Percentiles rank a stretch among this genome's conserved stretches.
These are phyloP conservation scores for Tragelaphus scriptus DNA, from an alignment of 2,113 vertebrate species.

Conservation along the genomic window DNA sequence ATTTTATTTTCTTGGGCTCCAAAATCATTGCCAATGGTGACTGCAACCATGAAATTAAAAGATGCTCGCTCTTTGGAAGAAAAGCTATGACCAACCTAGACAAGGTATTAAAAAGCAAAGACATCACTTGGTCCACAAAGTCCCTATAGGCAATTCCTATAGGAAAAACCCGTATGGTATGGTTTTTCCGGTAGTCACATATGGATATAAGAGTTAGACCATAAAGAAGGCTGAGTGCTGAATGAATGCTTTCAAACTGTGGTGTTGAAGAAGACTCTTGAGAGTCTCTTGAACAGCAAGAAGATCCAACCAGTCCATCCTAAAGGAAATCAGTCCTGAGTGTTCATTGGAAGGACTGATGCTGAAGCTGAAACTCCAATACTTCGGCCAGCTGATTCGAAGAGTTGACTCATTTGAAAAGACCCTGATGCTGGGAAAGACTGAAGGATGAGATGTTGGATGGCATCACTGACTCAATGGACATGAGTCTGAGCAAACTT, in stretches of 20 bases:
- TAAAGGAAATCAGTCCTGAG: neutral
- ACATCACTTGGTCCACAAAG: neutral
- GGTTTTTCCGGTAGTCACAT: neutral
- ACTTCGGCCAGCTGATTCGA: neutral
- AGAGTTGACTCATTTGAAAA: neutral
- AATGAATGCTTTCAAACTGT: neutral
- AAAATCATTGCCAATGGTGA: neutral
- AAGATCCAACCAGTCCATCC: neutral
- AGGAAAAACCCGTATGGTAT: neutral
- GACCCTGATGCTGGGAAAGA: neutral
- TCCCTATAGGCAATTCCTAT: neutral
- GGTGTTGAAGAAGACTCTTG: neutral
- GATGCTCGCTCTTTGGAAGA: neutral
- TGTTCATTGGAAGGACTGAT: neutral
- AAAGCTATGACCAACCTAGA: neutral
- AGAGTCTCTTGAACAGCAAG: neutral
- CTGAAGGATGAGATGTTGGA: neutral
- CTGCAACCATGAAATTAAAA: neutral
- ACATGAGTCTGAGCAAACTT: neutral
- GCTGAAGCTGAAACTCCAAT: neutral
- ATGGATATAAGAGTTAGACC: neutral
- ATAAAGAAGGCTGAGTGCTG: neutral
- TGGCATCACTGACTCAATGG: neutral
- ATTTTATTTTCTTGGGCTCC: neutral
- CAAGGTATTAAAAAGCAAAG: neutral